Conservation (phyloP, 2,113 vertebrate genomes). For the Entelurus aequoreus region DNA sequence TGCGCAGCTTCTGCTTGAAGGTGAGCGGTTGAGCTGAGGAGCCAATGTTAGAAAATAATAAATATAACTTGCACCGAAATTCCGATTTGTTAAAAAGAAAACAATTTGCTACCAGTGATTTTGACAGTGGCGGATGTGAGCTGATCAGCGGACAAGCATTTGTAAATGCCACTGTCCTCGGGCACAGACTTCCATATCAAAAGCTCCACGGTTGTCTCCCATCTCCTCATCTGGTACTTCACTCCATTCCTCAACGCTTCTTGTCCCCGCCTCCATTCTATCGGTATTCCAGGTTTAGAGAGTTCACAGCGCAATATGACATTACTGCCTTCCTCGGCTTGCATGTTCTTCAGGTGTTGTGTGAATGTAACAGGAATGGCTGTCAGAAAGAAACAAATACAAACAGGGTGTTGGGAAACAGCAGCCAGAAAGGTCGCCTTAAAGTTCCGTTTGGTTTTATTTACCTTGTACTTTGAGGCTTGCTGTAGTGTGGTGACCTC, state of each 20-base stretch:
- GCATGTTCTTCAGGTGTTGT: slow-evolving; percentile 75
- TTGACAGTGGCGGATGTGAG: slow-evolving; percentile 63
- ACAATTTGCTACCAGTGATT: slow-evolving; percentile 64
- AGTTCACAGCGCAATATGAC: slow-evolving; percentile 81
- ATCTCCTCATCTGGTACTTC: slow-evolving; percentile 74
- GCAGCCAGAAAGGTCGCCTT: too few species aligned
- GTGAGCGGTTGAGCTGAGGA: slow-evolving; percentile 71
- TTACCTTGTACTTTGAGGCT: slow-evolving; percentile 80
- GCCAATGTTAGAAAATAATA: not conserved
- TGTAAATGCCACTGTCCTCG: slow-evolving; percentile 72
- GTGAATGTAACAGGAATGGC: slow-evolving; percentile 77
- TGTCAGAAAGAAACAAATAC: slow-evolving; percentile 31
- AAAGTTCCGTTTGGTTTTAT: not conserved
- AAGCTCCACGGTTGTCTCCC: slow-evolving; percentile 72
- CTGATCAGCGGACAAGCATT: slow-evolving; percentile 63
- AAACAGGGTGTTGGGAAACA: not conserved
- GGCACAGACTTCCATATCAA: slow-evolving; percentile 70
- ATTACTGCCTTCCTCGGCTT: slow-evolving; percentile 77
- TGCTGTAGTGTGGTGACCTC: slow-evolving; percentile 76
- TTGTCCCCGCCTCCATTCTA: slow-evolving; percentile 79
- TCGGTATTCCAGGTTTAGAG: slow-evolving; percentile 69
- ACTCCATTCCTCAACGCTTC: slow-evolving; percentile 66
- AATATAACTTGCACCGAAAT: not conserved
- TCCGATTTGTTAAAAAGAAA: not conserved
- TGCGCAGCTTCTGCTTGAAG: slow-evolving; percentile 82